Evolutionary conservation across 2,797 vertebrate species (phyloP).

Genomic region (Geotrypetes seraphini): DNA sequence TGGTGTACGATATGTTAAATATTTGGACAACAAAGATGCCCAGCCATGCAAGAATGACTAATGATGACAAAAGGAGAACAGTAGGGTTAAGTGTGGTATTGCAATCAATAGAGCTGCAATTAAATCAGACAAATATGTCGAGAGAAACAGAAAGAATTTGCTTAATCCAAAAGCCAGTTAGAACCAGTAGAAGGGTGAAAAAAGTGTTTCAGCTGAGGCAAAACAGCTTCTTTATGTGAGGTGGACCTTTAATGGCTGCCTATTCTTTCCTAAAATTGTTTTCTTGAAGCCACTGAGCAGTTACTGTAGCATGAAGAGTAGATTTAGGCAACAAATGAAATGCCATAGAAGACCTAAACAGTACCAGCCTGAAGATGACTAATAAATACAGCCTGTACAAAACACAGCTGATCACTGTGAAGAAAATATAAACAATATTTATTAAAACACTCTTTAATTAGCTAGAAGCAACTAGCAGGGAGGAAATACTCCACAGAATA

Average conservation of each 20-base stretch:
- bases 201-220: conserved; percentile 15
- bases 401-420: no score
- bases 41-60: conserved; percentile 42
- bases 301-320: conserved; percentile 9
- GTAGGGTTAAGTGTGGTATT: conserved; percentile 37
- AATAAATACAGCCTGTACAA: no score
- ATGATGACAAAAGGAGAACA: conserved; percentile 43
- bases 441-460: no score
- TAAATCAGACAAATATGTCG: conserved; percentile 35
- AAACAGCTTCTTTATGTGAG: conserved; percentile 7
- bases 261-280: conserved; percentile 15
- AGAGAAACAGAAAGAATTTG: conserved; percentile 43
- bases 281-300: conserved; percentile 17
- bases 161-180: conserved; percentile 35
- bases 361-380: no score
- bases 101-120: conserved; percentile 39
- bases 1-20: conserved; percentile 39
- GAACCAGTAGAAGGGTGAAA: conserved; percentile 17
- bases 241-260: not conserved
- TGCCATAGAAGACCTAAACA: no score
- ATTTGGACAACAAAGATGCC: conserved; percentile 31
- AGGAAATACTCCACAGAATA: no score
- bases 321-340: conserved; percentile 10
- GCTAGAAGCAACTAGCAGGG: no score
- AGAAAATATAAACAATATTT: no score